Conservation (phyloP, 1,140 invertebrate genomes). For the Drosophila aff. region DNA sequence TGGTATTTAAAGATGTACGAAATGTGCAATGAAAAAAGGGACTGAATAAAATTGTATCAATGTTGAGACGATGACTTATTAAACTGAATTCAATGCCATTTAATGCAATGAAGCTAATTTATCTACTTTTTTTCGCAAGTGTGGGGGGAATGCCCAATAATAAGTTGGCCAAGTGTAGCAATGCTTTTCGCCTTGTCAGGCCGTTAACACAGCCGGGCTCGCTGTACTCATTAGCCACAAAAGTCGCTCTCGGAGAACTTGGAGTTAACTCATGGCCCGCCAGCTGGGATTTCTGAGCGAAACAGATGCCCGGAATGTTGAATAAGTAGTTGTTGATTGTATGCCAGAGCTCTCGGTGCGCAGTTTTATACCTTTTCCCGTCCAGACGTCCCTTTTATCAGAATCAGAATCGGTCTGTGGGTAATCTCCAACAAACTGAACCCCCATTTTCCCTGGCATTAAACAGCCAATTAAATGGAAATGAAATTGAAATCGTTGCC, state of each 20-base stretch:
- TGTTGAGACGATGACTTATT: background rate
- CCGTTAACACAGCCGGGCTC: constrained; percentile 27
- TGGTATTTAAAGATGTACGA: background rate
- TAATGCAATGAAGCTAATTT: constrained; percentile 4
- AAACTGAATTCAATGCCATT: background rate
- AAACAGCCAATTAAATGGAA: constrained; percentile 52
- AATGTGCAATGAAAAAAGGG: background rate
- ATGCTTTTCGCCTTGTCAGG: constrained; percentile 33
- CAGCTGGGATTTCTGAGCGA: constrained; percentile 22
- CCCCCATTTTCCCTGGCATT: constrained; percentile 29
- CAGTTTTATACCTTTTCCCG: constrained; percentile 17
- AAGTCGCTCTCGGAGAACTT: constrained; percentile 35
- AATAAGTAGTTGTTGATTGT: constrained; percentile 6
- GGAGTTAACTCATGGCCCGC: constrained; percentile 3
- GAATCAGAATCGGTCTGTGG: background rate
- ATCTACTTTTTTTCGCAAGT: background rate
- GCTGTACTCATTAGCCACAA: constrained; percentile 33
- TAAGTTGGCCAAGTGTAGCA: constrained; percentile 48
- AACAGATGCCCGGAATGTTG: constrained; percentile 27
- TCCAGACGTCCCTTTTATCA: background rate
- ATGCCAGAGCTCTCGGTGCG: background rate
- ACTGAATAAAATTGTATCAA: background rate
- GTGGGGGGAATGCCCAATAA: constrained; percentile 41
- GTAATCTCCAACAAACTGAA: constrained; percentile 12
- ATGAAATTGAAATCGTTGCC: constrained; percentile 55